phyloP scores from a whole-genome alignment of 64 coral and sea anemone species.

The Dendrophyllia cribrosa region DNA sequence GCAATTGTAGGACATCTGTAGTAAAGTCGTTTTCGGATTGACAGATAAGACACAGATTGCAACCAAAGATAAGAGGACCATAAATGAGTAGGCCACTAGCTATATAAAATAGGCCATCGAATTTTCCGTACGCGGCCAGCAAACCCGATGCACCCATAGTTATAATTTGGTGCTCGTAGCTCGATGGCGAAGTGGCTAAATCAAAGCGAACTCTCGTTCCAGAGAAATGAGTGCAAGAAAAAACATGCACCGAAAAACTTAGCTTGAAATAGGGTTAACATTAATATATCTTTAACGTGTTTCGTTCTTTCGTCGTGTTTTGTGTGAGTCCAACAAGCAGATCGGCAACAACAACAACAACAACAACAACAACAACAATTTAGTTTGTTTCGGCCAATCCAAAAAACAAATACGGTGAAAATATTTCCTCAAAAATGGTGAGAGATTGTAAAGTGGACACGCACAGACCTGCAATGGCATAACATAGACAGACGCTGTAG shows the following conservation, averaged over 20 bases:
- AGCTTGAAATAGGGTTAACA: background rate
- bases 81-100: background rate
- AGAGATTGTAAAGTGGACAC: background rate
- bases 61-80: background rate
- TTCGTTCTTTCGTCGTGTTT: background rate
- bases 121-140: background rate
- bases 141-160: background rate
- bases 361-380: too few species aligned
- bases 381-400: constrained; percentile 4
- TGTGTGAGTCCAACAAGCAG: background rate
- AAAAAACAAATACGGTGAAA: constrained; percentile 19
- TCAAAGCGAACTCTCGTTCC: background rate
- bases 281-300: background rate
- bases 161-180: background rate
- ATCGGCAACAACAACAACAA: too few species aligned
- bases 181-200: background rate
- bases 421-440: background rate
- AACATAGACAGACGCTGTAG: too few species aligned
- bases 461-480: background rate
- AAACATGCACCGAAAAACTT: background rate
- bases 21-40: background rate
- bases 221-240: background rate
- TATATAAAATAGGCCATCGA: background rate
- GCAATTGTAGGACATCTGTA: background rate
- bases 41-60: background rate